Evolutionary conservation across 2,113 vertebrate species (phyloP), one percentile per base, ranked within the genome.

Genomic region (Cololabis saira): DNA sequence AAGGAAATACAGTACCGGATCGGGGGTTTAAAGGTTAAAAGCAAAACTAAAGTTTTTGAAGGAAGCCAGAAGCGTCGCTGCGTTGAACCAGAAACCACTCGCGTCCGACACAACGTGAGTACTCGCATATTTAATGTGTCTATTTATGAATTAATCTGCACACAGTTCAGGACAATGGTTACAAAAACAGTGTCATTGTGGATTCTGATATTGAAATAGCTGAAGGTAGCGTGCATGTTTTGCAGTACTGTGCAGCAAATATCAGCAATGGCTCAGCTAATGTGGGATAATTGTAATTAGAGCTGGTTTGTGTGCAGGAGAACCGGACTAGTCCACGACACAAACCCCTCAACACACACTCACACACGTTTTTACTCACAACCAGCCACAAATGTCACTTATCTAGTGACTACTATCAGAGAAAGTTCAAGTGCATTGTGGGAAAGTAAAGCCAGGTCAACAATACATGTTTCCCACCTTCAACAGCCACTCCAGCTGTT

Each of bases 31-130:
- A 2, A 41, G 58, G 41, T 14, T 62, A 37, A n/a, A 62, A 50
- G 19, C 53, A 27, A 41, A 76, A 51, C 11, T 45, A 21, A 50
- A 21, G 57, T 75, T 69, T 3, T 40, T 16, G 33, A 49, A 76
- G 47, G 50, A 74, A 22, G 0, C 9, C 54, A 80, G 76, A 81
- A 70, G n/a, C 16, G 3, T 66, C 59, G 56, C 24, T 33, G 16
- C n/a, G 33, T 2, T 37, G 64, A 64, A 10, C 40, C 42, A 47
- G 61, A 50, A n/a, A 21, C 63, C 47, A 21, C 53, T 83, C 55
- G 61, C 58, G 22, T 74, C 74, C 50, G 43, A 63, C 50, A 56
- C 70, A 55, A 75, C 67, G 90, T 90, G 79, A 90, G 90, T 90
- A 71, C 19, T 56, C 51, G 17, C 68, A 65, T 21, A n/a, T 61